Evolutionary conservation across 2,113 vertebrate genomes (phyloP).

Genomic region (Bambusicola thoracicus): DNA sequence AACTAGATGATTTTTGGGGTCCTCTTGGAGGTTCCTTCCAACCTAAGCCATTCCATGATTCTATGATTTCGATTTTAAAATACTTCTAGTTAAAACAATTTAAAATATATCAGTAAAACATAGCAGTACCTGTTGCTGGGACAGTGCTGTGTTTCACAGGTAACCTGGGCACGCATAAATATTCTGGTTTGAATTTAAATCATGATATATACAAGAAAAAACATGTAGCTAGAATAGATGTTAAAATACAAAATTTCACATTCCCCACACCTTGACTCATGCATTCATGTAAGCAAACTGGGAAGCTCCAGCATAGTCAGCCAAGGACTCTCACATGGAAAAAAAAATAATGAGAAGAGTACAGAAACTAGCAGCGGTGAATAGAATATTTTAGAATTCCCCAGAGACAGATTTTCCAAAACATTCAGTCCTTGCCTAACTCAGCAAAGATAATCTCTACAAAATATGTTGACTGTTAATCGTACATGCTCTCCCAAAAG

Average conservation of each 20-base stretch:
- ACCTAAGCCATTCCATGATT: no score
- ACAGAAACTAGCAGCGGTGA: not conserved
- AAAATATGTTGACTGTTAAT: not conserved
- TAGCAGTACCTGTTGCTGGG: not conserved
- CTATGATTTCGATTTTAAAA: not conserved
- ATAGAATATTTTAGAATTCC: not conserved
- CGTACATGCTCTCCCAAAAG: not conserved
- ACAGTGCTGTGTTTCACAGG: not conserved
- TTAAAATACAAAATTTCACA: not conserved
- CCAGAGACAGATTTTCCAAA: not conserved
- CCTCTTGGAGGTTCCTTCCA: no score
- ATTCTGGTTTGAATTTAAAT: not conserved
- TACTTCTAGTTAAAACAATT: not conserved
- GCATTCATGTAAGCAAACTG: not conserved
- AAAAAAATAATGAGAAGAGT: not conserved
- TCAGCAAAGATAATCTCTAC: not conserved
- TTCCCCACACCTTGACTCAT: not conserved
- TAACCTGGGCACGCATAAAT: not conserved
- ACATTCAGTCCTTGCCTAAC: not conserved
- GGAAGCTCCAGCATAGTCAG: not conserved
- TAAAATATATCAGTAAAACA: not conserved
- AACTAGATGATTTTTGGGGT: no score
- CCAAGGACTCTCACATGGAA: not conserved
- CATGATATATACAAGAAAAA: not conserved
- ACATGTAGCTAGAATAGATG: not conserved